Conservation (phyloP, 2,113 vertebrate species). For the Chaenogobius annularis region DNA sequence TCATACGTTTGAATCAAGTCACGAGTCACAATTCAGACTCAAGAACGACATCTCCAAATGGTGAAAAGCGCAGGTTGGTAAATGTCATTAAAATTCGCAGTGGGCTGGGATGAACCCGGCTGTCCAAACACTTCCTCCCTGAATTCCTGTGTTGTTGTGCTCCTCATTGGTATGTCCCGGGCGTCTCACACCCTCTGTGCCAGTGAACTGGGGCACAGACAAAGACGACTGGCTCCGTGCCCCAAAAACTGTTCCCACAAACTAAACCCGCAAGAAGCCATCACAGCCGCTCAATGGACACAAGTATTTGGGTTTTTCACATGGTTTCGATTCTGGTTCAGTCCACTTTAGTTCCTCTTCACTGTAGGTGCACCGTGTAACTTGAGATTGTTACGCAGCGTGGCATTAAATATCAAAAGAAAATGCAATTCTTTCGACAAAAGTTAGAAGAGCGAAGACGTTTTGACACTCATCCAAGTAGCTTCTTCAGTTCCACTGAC, state of each 20-base stretch:
- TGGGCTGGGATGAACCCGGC: background rate
- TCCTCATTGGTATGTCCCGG: conserved; percentile 7
- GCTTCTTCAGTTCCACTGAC: too few species aligned
- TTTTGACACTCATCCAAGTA: too few species aligned
- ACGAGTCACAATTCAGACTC: too few species aligned
- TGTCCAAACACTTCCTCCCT: background rate
- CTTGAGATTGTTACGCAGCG: too few species aligned
- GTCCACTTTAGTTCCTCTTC: background rate
- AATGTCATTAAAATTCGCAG: background rate
- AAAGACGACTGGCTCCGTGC: background rate
- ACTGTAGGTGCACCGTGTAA: too few species aligned
- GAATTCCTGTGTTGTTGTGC: conserved; percentile 7
- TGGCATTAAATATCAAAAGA: too few species aligned
- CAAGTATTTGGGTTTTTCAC: background rate
- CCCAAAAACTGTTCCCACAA: conserved; percentile 3
- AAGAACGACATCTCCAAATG: too few species aligned
- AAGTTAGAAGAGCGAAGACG: too few species aligned
- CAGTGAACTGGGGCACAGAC: background rate
- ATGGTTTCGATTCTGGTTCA: background rate
- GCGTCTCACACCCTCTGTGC: conserved; percentile 2
- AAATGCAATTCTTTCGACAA: too few species aligned
- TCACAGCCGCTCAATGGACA: background rate
- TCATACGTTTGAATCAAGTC: too few species aligned
- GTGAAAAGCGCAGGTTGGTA: background rate
- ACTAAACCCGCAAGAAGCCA: background rate